Percentiles rank a stretch among this genome's conserved stretches.
These are phyloP conservation scores for Drosophila funebris DNA, from an alignment of 1,140 invertebrate genomes.

Conservation along the genomic window DNA sequence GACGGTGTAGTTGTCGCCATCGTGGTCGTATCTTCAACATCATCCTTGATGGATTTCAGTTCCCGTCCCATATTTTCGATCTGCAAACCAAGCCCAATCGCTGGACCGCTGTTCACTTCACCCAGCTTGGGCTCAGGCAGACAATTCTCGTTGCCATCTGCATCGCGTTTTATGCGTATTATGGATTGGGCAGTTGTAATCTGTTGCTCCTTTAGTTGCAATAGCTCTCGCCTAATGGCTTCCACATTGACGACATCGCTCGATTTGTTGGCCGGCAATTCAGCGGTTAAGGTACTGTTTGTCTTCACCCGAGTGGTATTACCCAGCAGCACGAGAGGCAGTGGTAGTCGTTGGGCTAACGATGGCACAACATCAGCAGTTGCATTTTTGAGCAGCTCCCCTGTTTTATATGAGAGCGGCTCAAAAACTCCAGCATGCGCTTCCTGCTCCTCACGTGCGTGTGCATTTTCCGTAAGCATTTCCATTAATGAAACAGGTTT, in stretches of 20 bases:
- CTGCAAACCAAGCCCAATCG: constrained; percentile 45
- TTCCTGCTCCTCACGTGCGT: constrained; percentile 54
- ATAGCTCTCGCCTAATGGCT: constrained; percentile 71
- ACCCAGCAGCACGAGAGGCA: constrained; percentile 64
- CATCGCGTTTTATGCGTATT: constrained; percentile 49
- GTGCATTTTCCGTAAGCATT: constrained; percentile 68
- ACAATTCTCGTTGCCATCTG: constrained; percentile 52
- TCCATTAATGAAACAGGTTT: constrained; percentile 63
- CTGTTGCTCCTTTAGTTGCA: constrained; percentile 46
- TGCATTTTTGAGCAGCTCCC: constrained; percentile 61
- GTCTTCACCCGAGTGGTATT: constrained; percentile 43
- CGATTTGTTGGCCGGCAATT: constrained; percentile 23
- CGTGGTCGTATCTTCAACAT: constrained; percentile 40
- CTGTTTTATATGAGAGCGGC: constrained; percentile 76
- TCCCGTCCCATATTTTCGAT: constrained; percentile 72
- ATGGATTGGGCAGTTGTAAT: constrained; percentile 17
- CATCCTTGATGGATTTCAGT: constrained; percentile 69
- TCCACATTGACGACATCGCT: constrained; percentile 66
- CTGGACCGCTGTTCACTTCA: constrained; percentile 31
- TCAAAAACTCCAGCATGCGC: constrained; percentile 70
- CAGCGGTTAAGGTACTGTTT: constrained; percentile 6
- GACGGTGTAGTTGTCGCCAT: constrained; percentile 2
- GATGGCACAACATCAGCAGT: constrained; percentile 7
- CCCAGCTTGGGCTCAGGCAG: constrained; percentile 57
- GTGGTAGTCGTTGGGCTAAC: constrained; percentile 55